These are phyloP conservation scores for Sitobion miscanthi DNA, from an alignment of 1,140 invertebrate genomes.

Conservation along the genomic window DNA sequence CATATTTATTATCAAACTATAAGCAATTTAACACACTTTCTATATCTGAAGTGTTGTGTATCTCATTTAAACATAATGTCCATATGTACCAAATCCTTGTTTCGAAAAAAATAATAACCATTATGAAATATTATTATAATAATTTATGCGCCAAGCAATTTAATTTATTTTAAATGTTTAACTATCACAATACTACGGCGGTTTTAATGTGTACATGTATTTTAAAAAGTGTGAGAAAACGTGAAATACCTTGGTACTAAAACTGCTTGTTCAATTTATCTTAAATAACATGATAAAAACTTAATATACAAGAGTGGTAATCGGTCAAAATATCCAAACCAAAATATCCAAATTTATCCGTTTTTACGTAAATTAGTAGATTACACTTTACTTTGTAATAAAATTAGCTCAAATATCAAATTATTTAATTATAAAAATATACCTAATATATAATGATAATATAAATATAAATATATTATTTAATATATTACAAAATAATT, in stretches of 20 bases:
- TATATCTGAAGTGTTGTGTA: background rate
- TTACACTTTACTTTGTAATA: too few species aligned
- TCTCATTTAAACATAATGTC: background rate
- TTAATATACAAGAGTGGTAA: too few species aligned
- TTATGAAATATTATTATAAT: background rate
- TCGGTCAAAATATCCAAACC: too few species aligned
- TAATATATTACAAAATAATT: too few species aligned
- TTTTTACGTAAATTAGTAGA: too few species aligned
- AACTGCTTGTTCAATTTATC: background rate
- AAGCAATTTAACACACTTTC: background rate
- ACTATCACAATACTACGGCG: too few species aligned
- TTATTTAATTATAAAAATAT: too few species aligned
- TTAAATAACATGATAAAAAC: too few species aligned
- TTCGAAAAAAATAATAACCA: background rate
- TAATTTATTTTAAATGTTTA: background rate
- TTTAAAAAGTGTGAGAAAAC: background rate
- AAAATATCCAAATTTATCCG: too few species aligned
- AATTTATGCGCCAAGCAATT: background rate
- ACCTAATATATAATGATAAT: too few species aligned
- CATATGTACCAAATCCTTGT: background rate
- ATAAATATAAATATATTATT: too few species aligned
- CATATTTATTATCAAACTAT: background rate
- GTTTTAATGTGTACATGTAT: background rate
- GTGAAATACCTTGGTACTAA: background rate
- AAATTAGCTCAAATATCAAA: too few species aligned